Percentiles rank a stretch among this genome's conserved stretches.
These are phyloP conservation scores for Girardia tigrina DNA, from an alignment of 2,888 invertebrate genomes.

Conservation along the genomic window DNA sequence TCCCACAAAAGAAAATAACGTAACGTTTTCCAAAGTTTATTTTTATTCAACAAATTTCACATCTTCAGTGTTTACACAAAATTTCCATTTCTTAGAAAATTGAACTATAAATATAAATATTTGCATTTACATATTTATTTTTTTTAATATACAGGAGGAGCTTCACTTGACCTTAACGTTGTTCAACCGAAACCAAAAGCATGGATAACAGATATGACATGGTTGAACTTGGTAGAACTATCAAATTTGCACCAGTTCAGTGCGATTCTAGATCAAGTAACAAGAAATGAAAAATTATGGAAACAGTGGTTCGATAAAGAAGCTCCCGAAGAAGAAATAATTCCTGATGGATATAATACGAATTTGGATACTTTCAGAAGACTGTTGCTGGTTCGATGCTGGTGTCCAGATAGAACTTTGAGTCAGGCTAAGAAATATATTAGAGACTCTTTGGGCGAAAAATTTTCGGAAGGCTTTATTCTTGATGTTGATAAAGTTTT, in stretches of 20 bases:
- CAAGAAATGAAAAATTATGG: constrained; percentile 50
- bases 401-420: constrained; percentile 50
- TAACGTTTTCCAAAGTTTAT: too few species aligned
- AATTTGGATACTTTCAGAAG: constrained; percentile 47
- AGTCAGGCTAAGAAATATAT: constrained; percentile 49
- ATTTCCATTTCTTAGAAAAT: too few species aligned
- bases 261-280: constrained; percentile 47
- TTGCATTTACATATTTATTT: too few species aligned
- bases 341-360: constrained; percentile 52
- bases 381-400: constrained; percentile 48
- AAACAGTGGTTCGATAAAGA: constrained; percentile 51
- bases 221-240: constrained; percentile 51
- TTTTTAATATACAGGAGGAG: constrained; percentile 51
- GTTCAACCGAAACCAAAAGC: constrained; percentile 51
- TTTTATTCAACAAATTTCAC: too few species aligned
- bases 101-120: too few species aligned
- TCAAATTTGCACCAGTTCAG: constrained; percentile 48
- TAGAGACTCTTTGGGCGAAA: constrained; percentile 55
- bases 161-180: constrained; percentile 50
- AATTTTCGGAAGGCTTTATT: constrained; percentile 57
- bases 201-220: constrained; percentile 51
- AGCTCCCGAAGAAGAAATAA: constrained; percentile 47
- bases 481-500: constrained; percentile 57
- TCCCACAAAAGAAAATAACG: too few species aligned
- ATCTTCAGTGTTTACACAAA: too few species aligned